phyloP scores from a whole-genome alignment of 2,113 vertebrate genomes.

The Austrofundulus limnaeus region DNA sequence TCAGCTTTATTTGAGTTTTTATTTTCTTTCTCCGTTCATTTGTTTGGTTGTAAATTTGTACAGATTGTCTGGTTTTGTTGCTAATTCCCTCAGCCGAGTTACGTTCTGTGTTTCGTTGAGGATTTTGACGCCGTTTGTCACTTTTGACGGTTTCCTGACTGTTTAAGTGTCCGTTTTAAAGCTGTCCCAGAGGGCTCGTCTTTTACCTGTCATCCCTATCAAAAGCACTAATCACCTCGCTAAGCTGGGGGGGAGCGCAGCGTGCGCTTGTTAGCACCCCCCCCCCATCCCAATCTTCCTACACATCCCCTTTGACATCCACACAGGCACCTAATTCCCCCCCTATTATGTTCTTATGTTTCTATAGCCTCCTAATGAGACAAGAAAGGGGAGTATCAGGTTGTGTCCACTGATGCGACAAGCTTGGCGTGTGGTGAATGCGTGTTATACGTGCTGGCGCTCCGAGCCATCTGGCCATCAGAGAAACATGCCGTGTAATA shows the following conservation, averaged over 20 bases:
- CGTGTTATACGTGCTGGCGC: slow-evolving; percentile 57
- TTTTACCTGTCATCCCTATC: slow-evolving; percentile 75
- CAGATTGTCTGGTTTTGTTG: background rate
- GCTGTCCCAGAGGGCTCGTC: slow-evolving; percentile 70
- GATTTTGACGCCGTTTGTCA: slow-evolving; percentile 23
- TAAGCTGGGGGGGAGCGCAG: slow-evolving; percentile 58
- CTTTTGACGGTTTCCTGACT: slow-evolving; percentile 52
- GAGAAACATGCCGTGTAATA: slow-evolving; percentile 69
- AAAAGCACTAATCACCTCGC: slow-evolving; percentile 71
- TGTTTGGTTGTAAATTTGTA: background rate
- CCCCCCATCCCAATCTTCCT: slow-evolving; percentile 65
- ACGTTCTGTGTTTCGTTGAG: slow-evolving; percentile 4
- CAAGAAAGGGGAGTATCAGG: slow-evolving; percentile 76
- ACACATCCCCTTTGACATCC: slow-evolving; percentile 71
- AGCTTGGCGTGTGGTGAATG: slow-evolving; percentile 59
- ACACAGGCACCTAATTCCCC: slow-evolving; percentile 76
- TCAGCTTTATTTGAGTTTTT: background rate
- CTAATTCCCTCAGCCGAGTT: background rate
- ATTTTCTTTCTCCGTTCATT: background rate
- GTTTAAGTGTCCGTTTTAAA: slow-evolving; percentile 75
- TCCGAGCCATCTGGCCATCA: slow-evolving; percentile 75
- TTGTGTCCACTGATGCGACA: slow-evolving; percentile 73
- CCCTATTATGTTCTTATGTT: slow-evolving; percentile 79
- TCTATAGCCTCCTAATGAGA: slow-evolving; percentile 79
- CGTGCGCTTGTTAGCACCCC: slow-evolving; percentile 72